A percentile compares a stretch with the other conserved stretches of the same genome.
These are phyloP conservation scores for Hydropsyche betteni DNA, from an alignment of 2,888 invertebrate species.

Conservation along the genomic window DNA sequence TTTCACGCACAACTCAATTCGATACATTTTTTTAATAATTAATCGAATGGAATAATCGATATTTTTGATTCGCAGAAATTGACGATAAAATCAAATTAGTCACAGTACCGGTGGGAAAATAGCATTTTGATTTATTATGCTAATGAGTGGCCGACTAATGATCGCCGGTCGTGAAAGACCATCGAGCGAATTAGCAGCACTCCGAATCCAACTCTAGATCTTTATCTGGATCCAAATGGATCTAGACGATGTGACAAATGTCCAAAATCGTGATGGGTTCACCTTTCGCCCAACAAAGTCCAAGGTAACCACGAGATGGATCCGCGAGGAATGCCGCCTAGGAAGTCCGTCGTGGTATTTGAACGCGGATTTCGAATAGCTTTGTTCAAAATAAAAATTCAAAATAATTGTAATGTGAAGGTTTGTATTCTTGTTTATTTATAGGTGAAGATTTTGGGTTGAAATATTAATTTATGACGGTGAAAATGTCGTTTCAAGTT, in stretches of 20 bases:
- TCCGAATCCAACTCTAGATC: constrained; percentile 44
- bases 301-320: constrained; percentile 19
- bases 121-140: constrained; percentile 47
- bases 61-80: background rate
- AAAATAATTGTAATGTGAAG: too few species aligned
- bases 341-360: constrained; percentile 21
- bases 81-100: background rate
- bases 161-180: constrained; percentile 48
- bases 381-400: too few species aligned
- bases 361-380: too few species aligned
- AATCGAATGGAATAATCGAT: background rate
- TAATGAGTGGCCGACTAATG: constrained; percentile 43
- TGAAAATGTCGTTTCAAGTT: too few species aligned
- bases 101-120: constrained; percentile 39
- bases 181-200: constrained; percentile 40
- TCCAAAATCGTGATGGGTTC: background rate
- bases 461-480: too few species aligned
- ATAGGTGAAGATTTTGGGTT: too few species aligned
- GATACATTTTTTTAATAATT: background rate
- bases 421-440: too few species aligned
- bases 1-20: background rate
- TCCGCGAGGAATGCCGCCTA: constrained; percentile 3
- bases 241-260: constrained; percentile 15
- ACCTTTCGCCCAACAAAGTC: background rate
- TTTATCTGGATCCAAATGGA: constrained; percentile 31